Conservation (phyloP, 2,113 vertebrate species). For the Neomonachus schauinslandi region DNA sequence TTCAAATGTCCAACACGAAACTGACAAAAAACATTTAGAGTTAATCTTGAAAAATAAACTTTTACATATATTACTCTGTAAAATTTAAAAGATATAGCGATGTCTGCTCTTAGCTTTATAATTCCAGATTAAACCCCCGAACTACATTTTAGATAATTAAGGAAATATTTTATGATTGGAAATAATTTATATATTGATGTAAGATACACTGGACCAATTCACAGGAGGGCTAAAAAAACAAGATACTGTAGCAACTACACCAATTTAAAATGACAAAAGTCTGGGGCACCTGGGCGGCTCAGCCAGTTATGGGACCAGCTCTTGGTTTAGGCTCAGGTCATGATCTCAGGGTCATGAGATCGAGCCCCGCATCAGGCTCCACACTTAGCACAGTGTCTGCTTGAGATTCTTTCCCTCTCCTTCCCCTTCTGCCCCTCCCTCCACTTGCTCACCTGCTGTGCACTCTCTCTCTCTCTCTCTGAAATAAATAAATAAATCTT, state of each 20-base stretch:
- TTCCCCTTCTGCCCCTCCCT: not conserved
- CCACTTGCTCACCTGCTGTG: not conserved
- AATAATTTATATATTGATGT: conserved; percentile 23
- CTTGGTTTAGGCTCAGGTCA: not conserved
- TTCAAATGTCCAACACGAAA: conserved; percentile 5
- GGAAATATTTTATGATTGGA: not conserved
- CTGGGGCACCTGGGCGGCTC: not conserved
- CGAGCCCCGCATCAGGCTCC: not conserved
- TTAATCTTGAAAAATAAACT: not conserved
- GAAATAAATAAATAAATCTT: not conserved
- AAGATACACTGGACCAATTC: not conserved
- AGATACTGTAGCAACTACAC: not conserved
- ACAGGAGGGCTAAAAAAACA: not conserved
- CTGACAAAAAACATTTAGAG: not conserved
- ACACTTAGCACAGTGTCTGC: not conserved
- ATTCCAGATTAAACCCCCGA: not conserved
- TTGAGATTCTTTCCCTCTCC: not conserved
- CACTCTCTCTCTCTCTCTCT: not conserved
- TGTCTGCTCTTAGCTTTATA: not conserved
- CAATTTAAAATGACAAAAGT: conserved; percentile 52
- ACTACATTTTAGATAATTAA: not conserved
- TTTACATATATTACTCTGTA: not conserved
- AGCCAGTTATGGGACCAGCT: not conserved
- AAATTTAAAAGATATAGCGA: not conserved
- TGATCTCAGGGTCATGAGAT: not conserved